These are phyloP conservation scores for Sarcophaga variegata DNA, from an alignment of 2,888 invertebrate genomes.

Conservation along the genomic window DNA sequence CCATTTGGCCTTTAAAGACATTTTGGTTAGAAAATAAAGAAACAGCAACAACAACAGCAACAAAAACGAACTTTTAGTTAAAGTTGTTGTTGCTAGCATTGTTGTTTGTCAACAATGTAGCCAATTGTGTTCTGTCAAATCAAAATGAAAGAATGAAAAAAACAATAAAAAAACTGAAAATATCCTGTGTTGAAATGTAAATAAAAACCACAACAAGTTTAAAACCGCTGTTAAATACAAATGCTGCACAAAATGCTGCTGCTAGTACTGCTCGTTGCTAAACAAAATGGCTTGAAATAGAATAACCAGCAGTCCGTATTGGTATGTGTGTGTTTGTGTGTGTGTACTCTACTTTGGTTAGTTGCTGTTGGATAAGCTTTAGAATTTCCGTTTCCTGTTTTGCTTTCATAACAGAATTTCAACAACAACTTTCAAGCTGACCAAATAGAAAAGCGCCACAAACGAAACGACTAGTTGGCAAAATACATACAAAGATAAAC, in stretches of 20 bases:
- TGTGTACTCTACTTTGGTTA: too few relatives aligned
- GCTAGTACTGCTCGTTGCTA: too few relatives aligned
- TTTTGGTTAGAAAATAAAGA: conserved; percentile 52
- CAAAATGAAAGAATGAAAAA: conserved; percentile 43
- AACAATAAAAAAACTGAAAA: conserved; percentile 8
- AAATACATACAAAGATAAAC: too few relatives aligned
- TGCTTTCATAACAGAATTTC: conserved; percentile 33
- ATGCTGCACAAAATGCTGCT: conserved; percentile 35
- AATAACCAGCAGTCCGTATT: too few relatives aligned
- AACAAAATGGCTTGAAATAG: too few relatives aligned
- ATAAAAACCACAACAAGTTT: conserved; percentile 68
- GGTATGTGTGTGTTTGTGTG: too few relatives aligned
- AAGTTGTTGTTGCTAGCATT: not conserved
- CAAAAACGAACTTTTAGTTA: not conserved
- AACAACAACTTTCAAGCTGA: conserved; percentile 61
- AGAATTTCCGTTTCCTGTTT: conserved; percentile 68
- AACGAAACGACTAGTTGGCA: too few relatives aligned
- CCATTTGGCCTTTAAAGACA: conserved; percentile 64
- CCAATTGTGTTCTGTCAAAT: conserved; percentile 66
- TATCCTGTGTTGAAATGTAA: conserved; percentile 54
- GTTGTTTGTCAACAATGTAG: conserved; percentile 63
- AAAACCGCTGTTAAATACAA: conserved; percentile 69
- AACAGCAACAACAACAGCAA: not conserved
- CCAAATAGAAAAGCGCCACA: conserved; percentile 35
- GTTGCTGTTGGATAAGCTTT: conserved; percentile 56